phyloP scores from a whole-genome alignment of 2,888 invertebrate genomes.

The Zygaena filipendulae region DNA sequence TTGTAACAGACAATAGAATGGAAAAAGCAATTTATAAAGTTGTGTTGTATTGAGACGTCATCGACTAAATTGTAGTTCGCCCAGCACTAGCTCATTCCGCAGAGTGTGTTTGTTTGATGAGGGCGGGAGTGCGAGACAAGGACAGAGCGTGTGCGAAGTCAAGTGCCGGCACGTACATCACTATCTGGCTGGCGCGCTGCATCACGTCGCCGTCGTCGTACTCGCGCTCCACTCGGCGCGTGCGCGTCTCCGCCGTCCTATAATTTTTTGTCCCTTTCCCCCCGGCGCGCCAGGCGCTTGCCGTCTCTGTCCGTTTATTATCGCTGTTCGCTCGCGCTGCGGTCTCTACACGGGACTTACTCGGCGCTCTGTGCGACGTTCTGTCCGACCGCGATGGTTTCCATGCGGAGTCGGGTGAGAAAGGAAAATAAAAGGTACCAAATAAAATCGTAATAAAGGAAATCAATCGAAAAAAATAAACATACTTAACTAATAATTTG shows the following conservation, averaged over 20 bases:
- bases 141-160: conserved; percentile 24
- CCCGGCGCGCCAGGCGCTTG: conserved; percentile 28
- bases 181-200: conserved; percentile 88
- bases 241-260: conserved; percentile 56
- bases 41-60: too few relatives aligned
- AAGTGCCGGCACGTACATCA: conserved; percentile 75
- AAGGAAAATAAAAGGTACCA: conserved; percentile 28
- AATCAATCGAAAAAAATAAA: conserved; percentile 30
- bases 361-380: conserved; percentile 39
- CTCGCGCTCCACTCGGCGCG: conserved; percentile 60
- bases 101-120: conserved; percentile 52
- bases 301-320: conserved; percentile 28
- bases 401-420: conserved; percentile 22
- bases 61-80: too few relatives aligned
- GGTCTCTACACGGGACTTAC: conserved; percentile 32
- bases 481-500: conserved; percentile 20
- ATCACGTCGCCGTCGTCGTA: conserved; percentile 83
- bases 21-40: too few relatives aligned
- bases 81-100: too few relatives aligned
- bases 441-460: conserved; percentile 22
- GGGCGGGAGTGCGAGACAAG: conserved; percentile 29
- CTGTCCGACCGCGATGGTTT: too few relatives aligned
- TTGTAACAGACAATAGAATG: too few relatives aligned
- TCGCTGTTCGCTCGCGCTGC: conserved; percentile 25
- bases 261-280: conserved; percentile 52